phyloP scores from a whole-genome alignment of 2,797 vertebrate species.

The Phoeniculus purpureus region DNA sequence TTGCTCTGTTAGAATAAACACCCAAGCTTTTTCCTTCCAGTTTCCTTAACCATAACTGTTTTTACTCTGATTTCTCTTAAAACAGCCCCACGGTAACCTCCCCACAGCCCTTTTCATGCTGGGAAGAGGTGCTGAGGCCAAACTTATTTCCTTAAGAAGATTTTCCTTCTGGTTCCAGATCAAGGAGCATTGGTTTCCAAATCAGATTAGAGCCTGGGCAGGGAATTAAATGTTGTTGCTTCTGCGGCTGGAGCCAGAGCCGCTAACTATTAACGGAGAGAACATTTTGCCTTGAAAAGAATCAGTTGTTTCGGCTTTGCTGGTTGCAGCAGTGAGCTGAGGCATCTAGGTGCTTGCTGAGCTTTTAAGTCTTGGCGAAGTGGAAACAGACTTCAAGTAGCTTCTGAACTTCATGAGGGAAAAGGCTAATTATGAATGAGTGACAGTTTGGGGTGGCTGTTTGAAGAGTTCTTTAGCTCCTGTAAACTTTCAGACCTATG shows the following conservation, averaged over 20 bases:
- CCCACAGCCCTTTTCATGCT: not conserved
- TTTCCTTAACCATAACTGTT: accelerated
- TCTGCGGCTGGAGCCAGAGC: not conserved
- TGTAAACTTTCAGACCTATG: no score
- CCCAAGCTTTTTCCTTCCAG: accelerated
- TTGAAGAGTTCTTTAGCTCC: no score
- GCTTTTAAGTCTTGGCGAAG: not conserved
- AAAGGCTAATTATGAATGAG: not conserved
- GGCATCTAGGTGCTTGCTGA: accelerated
- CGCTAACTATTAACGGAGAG: accelerated
- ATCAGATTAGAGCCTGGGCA: not conserved
- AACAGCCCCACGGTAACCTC: accelerated
- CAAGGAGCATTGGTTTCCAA: not conserved
- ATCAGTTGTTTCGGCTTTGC: accelerated
- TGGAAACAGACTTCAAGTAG: accelerated
- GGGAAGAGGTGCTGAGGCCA: not conserved
- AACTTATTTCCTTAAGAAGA: not conserved
- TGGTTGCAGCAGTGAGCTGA: not conserved
- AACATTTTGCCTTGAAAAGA: not conserved
- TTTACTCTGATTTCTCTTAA: accelerated
- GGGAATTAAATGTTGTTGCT: not conserved
- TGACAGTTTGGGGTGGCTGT: not conserved
- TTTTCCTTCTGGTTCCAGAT: not conserved
- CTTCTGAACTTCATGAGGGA: not conserved
- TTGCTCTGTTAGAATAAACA: accelerated